Conservation (phyloP, 2,797 vertebrate genomes). For the Mormyrops attenuatus region DNA sequence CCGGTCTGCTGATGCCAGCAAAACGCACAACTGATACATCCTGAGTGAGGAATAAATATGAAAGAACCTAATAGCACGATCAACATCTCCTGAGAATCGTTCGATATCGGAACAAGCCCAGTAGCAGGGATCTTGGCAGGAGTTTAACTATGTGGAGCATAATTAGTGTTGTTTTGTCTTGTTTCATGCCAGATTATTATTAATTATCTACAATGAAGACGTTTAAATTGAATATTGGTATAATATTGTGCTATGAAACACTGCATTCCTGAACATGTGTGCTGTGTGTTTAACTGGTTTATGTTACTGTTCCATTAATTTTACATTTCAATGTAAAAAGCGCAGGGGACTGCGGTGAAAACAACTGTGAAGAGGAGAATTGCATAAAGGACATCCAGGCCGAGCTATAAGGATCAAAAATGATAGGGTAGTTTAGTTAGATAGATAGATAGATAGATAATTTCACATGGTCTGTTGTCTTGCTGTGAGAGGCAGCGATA, state of each 20-base stretch:
- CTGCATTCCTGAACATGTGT: neutral
- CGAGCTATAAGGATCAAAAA: neutral
- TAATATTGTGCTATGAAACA: neutral
- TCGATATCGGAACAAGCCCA: neutral
- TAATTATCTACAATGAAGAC: neutral
- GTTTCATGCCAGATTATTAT: constrained; percentile 1
- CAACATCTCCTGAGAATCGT: neutral
- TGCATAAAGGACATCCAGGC: neutral
- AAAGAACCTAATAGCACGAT: neutral
- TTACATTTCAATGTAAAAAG: neutral
- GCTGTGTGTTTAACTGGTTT: neutral
- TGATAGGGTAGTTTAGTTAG: neutral
- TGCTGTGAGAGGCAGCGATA: neutral
- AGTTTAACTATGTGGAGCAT: neutral
- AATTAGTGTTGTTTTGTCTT: constrained; percentile 1
- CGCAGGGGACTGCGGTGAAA: neutral
- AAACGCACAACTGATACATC: neutral
- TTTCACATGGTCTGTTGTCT: neutral
- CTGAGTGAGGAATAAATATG: neutral
- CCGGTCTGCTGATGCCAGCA: neutral
- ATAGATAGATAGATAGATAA: neutral
- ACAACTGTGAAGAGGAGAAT: neutral
- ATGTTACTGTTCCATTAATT: neutral
- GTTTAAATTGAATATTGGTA: neutral
- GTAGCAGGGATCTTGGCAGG: neutral